Conservation (phyloP, 1,140 invertebrate species). For the Heliconius hewitsoni region DNA sequence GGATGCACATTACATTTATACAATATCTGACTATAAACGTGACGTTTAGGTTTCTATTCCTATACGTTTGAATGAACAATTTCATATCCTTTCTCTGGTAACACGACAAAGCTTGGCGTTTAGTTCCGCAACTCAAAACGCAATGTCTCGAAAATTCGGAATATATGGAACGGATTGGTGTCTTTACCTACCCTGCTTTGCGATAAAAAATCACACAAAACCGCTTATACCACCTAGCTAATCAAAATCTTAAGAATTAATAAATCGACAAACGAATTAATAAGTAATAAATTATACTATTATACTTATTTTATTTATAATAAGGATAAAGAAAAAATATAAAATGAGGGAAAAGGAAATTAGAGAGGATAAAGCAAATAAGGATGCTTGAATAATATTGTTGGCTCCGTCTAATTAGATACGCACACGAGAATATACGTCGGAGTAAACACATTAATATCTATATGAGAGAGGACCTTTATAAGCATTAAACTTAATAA, state of each 20-base stretch:
- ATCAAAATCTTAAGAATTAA: neutral
- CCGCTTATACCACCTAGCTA: neutral
- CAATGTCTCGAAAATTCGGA: too few relatives aligned
- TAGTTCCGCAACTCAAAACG: too few relatives aligned
- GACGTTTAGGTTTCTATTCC: too few relatives aligned
- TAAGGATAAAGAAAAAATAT: neutral
- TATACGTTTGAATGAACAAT: too few relatives aligned
- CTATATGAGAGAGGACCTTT: constrained; percentile 14
- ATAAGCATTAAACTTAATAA: neutral
- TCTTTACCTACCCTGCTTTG: too few relatives aligned
- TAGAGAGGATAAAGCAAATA: constrained; percentile 6
- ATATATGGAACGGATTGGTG: too few relatives aligned
- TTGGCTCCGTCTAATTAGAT: neutral
- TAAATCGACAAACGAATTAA: neutral
- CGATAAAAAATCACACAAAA: too few relatives aligned
- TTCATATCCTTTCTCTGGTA: neutral
- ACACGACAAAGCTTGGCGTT: too few relatives aligned
- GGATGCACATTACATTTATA: too few relatives aligned
- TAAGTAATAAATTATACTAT: neutral
- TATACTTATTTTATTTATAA: neutral
- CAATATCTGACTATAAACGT: too few relatives aligned
- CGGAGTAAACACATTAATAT: constrained; percentile 10
- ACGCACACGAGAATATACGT: constrained; percentile 8
- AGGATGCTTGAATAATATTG: neutral
- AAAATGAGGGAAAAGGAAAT: neutral